These are phyloP conservation scores for Enteromius afrohamiltoni DNA, from an alignment of 2,797 vertebrate species.

Conservation along the genomic window DNA sequence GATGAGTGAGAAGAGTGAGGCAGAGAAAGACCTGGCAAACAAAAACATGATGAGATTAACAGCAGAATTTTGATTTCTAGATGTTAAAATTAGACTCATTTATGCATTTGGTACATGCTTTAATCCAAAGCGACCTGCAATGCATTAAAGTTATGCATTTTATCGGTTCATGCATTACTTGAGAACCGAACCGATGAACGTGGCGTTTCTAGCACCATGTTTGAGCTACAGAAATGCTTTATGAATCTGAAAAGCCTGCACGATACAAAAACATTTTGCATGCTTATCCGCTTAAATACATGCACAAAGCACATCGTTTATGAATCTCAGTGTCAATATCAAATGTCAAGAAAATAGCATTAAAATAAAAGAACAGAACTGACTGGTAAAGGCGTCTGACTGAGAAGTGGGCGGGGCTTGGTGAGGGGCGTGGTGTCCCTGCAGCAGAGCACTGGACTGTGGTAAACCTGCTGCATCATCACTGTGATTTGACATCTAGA, in stretches of 20 bases:
- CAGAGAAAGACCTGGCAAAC: conserved; percentile 67
- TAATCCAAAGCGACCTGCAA: neutral
- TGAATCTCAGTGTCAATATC: neutral
- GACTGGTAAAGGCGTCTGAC: conserved; percentile 73
- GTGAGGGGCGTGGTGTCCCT: conserved; percentile 79
- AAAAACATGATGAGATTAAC: neutral
- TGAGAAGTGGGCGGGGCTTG: conserved; percentile 79
- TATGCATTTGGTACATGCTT: neutral
- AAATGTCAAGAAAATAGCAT: neutral
- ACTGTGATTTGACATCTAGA: conserved; percentile 77
- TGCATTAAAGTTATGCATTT: too few species aligned
- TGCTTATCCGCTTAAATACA: neutral
- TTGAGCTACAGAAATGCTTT: neutral
- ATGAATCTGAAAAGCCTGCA: neutral
- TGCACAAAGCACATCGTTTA: neutral
- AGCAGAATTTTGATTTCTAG: neutral
- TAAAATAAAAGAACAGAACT: conserved; percentile 33
- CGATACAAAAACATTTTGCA: neutral
- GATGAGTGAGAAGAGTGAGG: conserved; percentile 75
- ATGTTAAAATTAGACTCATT: neutral
- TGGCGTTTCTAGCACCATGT: neutral
- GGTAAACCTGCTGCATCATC: conserved; percentile 83
- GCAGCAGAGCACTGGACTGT: conserved; percentile 78
- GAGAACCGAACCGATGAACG: neutral
- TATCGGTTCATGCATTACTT: neutral